Percentiles rank a stretch among this genome's conserved stretches.
These are phyloP conservation scores for Catalaphyllia jardinei DNA, from an alignment of 64 coral and sea anemone genomes.

Conservation along the genomic window DNA sequence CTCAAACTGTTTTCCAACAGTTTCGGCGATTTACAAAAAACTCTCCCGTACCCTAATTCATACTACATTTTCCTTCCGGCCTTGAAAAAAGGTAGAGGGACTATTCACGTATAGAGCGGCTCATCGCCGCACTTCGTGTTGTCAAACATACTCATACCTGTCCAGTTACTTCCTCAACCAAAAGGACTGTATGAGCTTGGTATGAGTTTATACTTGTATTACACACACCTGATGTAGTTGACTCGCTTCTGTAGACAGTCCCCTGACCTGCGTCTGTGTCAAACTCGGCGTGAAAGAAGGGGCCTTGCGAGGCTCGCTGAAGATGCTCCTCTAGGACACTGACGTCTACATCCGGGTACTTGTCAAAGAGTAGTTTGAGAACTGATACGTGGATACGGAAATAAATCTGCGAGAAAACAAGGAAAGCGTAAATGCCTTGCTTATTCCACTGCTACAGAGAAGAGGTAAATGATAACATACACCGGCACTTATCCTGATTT, in stretches of 20 bases:
- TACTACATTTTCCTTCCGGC: no score
- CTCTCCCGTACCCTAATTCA: no score
- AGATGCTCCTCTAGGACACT: slow-evolving; percentile 74
- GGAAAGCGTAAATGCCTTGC: not conserved
- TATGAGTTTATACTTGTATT: not conserved
- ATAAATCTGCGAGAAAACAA: slow-evolving; percentile 53
- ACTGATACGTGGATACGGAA: slow-evolving; percentile 90
- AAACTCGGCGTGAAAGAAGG: slow-evolving; percentile 88
- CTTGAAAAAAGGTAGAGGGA: no score
- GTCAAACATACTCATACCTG: not conserved
- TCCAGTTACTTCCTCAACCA: not conserved
- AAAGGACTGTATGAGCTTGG: not conserved
- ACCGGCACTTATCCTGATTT: no score
- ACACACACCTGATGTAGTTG: slow-evolving; percentile 52
- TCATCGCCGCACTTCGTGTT: not conserved
- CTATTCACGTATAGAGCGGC: no score
- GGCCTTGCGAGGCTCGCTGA: slow-evolving; percentile 68
- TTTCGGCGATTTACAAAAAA: no score
- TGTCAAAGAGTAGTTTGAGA: slow-evolving; percentile 73
- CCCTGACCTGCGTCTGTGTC: slow-evolving; percentile 59
- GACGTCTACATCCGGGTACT: slow-evolving; percentile 64
- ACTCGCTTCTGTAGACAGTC: slow-evolving; percentile 39
- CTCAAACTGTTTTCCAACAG: no score
- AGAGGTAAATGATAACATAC: no score
- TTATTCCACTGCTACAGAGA: not conserved